These are phyloP conservation scores for Endotricha flammealis DNA, from an alignment of 2,888 invertebrate genomes.

Conservation along the genomic window DNA sequence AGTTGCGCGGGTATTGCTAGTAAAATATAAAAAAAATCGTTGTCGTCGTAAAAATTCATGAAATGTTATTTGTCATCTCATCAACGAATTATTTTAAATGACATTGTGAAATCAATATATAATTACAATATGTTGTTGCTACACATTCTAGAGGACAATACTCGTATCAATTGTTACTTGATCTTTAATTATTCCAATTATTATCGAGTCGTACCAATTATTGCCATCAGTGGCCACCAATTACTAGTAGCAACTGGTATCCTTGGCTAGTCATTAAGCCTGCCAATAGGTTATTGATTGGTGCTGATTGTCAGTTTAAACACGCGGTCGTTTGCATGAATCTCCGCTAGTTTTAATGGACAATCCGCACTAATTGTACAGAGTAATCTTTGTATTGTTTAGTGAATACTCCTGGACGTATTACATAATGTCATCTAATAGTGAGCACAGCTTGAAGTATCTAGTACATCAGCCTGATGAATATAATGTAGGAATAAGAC, in stretches of 20 bases:
- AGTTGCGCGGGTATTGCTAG: too few species aligned
- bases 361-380: conserved; percentile 61
- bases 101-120: too few species aligned
- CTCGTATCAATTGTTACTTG: conserved; percentile 34
- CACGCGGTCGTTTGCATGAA: conserved; percentile 67
- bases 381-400: conserved; percentile 31
- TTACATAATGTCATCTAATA: too few species aligned
- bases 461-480: too few species aligned
- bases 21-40: too few species aligned
- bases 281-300: conserved; percentile 77
- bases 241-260: conserved; percentile 54
- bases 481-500: too few species aligned
- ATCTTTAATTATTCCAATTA: conserved; percentile 67
- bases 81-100: too few species aligned
- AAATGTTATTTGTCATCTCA: too few species aligned
- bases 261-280: conserved; percentile 73
- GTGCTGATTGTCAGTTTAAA: conserved; percentile 67
- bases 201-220: conserved; percentile 58
- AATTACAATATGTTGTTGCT: too few species aligned
- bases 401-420: conserved; percentile 7
- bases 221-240: conserved; percentile 50
- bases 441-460: too few species aligned
- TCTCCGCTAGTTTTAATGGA: conserved; percentile 65
- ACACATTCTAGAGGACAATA: too few species aligned
- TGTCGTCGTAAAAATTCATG: too few species aligned